These are phyloP conservation scores for Sussaba pulchella DNA, from an alignment of 2,888 invertebrate species.

Conservation along the genomic window DNA sequence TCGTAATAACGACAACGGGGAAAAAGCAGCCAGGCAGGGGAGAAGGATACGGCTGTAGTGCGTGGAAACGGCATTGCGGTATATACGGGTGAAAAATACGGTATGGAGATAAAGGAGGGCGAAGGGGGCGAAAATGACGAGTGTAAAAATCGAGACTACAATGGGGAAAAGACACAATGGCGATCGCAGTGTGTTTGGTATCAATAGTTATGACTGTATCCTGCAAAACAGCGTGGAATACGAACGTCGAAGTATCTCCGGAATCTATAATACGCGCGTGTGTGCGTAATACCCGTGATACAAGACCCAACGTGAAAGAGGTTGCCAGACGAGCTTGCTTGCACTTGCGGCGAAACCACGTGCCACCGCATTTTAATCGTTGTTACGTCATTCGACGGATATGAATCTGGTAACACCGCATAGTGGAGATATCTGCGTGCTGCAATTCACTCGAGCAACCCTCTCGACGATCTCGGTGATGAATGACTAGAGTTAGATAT, in stretches of 20 bases:
- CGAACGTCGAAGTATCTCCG: background rate
- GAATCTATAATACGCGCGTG: background rate
- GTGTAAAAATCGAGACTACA: slow-evolving; percentile 45
- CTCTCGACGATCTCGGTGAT: background rate
- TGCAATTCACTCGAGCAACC: slow-evolving; percentile 2
- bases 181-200: slow-evolving; percentile 24
- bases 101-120: background rate
- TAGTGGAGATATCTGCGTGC: background rate
- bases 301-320: slow-evolving; percentile 4
- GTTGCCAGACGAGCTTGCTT: background rate
- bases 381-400: slow-evolving; percentile 63
- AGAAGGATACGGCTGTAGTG: background rate
- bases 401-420: slow-evolving; percentile 42
- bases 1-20: slow-evolving; percentile 12
- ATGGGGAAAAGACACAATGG: slow-evolving; percentile 44
- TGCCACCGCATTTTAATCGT: slow-evolving; percentile 67
- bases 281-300: background rate
- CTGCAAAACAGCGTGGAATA: slow-evolving; percentile 22
- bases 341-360: too few species aligned
- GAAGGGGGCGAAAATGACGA: slow-evolving; percentile 41
- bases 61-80: background rate
- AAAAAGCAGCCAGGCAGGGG: background rate
- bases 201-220: slow-evolving; percentile 27
- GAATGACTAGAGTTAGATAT: background rate
- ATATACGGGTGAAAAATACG: background rate